Conservation (phyloP, 2,888 invertebrate genomes). For the Brachynemurus nebulosus region DNA sequence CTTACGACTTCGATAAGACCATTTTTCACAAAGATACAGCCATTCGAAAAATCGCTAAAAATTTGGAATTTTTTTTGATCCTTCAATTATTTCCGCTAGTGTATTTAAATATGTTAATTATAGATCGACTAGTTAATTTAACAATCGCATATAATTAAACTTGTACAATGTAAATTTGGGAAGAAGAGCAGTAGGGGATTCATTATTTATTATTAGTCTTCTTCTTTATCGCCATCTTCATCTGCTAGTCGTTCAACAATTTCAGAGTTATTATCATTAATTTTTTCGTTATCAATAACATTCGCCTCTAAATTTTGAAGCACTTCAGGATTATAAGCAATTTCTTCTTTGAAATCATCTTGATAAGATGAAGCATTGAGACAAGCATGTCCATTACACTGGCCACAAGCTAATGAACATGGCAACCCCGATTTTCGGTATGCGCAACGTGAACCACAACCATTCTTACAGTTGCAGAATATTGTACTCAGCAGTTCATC, state of each 20-base stretch:
- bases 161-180: too few species aligned
- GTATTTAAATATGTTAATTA: too few species aligned
- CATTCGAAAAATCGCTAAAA: too few species aligned
- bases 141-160: too few species aligned
- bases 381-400: conserved; percentile 15
- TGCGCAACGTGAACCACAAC: conserved; percentile 22
- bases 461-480: conserved; percentile 21
- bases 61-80: too few species aligned
- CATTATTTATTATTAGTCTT: background rate
- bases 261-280: conserved; percentile 10
- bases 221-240: conserved; percentile 10
- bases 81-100: too few species aligned
- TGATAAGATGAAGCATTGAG: conserved; percentile 10
- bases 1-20: too few species aligned
- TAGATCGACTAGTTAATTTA: too few species aligned
- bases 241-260: conserved; percentile 11
- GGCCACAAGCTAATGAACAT: conserved; percentile 20
- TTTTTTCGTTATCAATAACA: conserved; percentile 8
- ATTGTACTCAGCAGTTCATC: conserved; percentile 20
- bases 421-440: conserved; percentile 23
- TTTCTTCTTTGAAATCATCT: conserved; percentile 11
- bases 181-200: too few species aligned
- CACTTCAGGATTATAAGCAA: conserved; percentile 10
- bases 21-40: too few species aligned
- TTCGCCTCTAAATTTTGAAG: conserved; percentile 10